Conservation (phyloP, 92 coral and sea anemone species). For the Palythoa heliodiscus region DNA sequence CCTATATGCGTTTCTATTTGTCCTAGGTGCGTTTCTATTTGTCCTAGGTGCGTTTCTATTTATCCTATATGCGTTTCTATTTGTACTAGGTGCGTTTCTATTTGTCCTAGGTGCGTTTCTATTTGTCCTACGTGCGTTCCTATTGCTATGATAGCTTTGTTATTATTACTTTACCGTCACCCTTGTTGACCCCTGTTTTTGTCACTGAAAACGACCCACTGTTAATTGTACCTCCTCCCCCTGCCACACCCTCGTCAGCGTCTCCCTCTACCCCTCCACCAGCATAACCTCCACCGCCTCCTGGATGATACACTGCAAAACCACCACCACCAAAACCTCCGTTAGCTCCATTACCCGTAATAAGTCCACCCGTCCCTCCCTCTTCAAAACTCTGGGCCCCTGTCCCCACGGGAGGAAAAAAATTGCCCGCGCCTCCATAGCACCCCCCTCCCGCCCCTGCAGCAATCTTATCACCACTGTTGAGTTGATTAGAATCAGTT, state of each 20-base stretch:
- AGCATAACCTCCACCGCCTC: slow-evolving; percentile 61
- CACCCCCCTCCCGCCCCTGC: slow-evolving; percentile 57
- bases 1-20: too few species aligned
- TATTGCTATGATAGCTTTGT: neutral
- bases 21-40: neutral
- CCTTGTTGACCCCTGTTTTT: slow-evolving; percentile 18
- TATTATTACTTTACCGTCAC: slow-evolving; percentile 22
- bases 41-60: neutral
- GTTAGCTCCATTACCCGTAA: neutral
- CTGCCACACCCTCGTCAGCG: slow-evolving; percentile 38
- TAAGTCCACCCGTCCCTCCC: slow-evolving; percentile 51
- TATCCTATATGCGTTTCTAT: neutral
- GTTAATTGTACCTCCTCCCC: slow-evolving; percentile 58
- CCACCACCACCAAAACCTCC: slow-evolving; percentile 74
- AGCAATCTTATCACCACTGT: neutral
- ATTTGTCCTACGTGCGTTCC: neutral
- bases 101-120: too few species aligned
- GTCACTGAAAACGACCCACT: neutral
- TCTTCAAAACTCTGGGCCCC: slow-evolving; percentile 40
- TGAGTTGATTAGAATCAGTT: neutral
- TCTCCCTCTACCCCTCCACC: slow-evolving; percentile 60
- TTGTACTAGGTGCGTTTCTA: neutral
- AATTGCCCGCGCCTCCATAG: slow-evolving; percentile 40
- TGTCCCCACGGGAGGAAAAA: neutral
- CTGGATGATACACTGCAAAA: slow-evolving; percentile 38